Conservation (phyloP, 1,140 invertebrate species). For the Brachionus angularis region DNA sequence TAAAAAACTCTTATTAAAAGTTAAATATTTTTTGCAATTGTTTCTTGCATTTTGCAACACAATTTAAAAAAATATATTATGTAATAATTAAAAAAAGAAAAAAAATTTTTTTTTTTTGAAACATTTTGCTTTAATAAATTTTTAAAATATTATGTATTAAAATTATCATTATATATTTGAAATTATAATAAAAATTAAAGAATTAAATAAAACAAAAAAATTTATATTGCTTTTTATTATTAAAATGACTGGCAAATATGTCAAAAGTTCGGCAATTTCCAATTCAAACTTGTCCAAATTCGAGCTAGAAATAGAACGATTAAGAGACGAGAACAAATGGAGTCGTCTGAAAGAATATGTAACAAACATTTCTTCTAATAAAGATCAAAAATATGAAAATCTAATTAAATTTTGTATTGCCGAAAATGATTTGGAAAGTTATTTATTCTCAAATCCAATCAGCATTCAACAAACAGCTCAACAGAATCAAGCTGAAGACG, state of each 20-base stretch:
- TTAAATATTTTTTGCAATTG: too few species aligned
- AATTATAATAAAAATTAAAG: too few species aligned
- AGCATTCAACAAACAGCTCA: neutral
- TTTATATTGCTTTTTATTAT: neutral
- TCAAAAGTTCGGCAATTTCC: neutral
- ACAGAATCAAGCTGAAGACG: neutral
- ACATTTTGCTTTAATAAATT: too few species aligned
- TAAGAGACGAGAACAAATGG: conserved; percentile 30
- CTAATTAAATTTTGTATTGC: conserved; percentile 17
- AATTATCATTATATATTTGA: too few species aligned
- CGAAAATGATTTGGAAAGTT: conserved; percentile 22
- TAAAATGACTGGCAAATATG: conserved; percentile 40
- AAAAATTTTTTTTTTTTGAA: too few species aligned
- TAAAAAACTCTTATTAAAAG: too few species aligned
- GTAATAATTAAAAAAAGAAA: too few species aligned
- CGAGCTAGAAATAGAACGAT: conserved; percentile 19
- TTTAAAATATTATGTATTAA: too few species aligned
- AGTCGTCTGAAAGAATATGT: neutral
- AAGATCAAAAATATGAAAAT: neutral
- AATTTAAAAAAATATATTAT: too few species aligned
- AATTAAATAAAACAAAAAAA: too few species aligned
- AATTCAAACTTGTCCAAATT: neutral
- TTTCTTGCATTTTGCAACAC: too few species aligned
- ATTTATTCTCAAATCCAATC: conserved; percentile 20
- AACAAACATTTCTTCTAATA: neutral